Conservation (phyloP, 2,113 vertebrate species). For the Hippocampus comes region DNA sequence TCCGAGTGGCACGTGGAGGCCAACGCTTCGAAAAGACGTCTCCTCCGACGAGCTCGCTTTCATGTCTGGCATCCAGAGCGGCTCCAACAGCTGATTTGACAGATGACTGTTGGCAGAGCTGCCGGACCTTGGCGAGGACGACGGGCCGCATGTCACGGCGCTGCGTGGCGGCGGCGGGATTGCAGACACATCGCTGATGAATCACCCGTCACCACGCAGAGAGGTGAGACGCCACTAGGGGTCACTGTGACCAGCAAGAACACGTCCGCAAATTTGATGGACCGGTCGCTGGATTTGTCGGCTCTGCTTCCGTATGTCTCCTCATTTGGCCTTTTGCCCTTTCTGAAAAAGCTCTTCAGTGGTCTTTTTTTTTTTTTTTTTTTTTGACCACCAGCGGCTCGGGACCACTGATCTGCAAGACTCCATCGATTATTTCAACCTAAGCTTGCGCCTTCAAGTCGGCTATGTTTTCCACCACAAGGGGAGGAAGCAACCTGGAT, state of each 20-base stretch:
- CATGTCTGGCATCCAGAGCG: slow-evolving; percentile 6
- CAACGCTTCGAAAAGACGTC: background rate
- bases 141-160: slow-evolving; percentile 24
- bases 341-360: too few species aligned
- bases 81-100: slow-evolving; percentile 30
- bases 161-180: background rate
- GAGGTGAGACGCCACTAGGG: slow-evolving; percentile 23
- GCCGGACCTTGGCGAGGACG: slow-evolving; percentile 38
- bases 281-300: background rate
- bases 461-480: too few species aligned
- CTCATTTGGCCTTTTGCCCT: too few species aligned
- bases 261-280: background rate
- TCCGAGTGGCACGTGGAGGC: background rate
- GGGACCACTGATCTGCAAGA: too few species aligned
- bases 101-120: slow-evolving; percentile 34
- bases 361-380: too few species aligned
- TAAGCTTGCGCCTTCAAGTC: too few species aligned
- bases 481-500: too few species aligned
- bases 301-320: background rate
- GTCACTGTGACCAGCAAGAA: slow-evolving; percentile 13
- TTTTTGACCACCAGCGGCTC: too few species aligned
- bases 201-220: slow-evolving; percentile 7
- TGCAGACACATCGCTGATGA: slow-evolving; percentile 10
- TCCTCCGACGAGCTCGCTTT: background rate
- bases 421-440: too few species aligned